Evolutionary conservation across 2,888 invertebrate species (phyloP), one percentile per base, ranked within the genome.

Genomic region (Athalia circularis): DNA sequence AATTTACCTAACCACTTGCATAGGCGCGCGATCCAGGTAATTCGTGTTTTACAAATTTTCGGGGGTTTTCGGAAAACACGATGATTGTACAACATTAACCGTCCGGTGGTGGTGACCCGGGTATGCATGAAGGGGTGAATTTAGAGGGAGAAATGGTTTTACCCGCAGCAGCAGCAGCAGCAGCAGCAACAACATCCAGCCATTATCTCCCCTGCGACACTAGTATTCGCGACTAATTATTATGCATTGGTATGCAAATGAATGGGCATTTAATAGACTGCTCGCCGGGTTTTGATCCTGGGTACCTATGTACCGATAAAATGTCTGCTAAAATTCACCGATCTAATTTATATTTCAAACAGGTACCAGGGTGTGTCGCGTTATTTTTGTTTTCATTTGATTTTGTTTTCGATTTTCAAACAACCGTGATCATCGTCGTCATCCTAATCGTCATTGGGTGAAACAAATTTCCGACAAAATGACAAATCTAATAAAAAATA

Each of bases 181-280:
- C 13, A 13, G 15, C 50, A 50, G 6, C 65, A 9, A 47, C 48
- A 62, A 13, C n/a, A 61, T 11, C 61, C 15, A 67, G 67, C 50
- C 67, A 67, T 67, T 50, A 67, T 67, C 67, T 50, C 72, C 61
- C 62, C 62, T 62, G 62, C 15, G 29, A 62, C 62, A n/a, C 59
- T 72, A 77, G 81, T 74, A 80, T 78, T 80, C 75, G 75, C 70
- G 81, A 68, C 72, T 86, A 85, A 87, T 87, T 87, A 88, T 86
- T 87, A 86, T 87, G 87, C 87, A 86, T 87, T 85, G 86, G 85
- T 84, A 86, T 86, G 85, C 87, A 87, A 87, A 86, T 87, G 83
- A 83, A 85, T 86, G 83, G 83, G 83, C 85, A 85, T 86, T 86
- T 86, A 86, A 87, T 87, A 83, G 85, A 85, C 68, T 29, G 13